phyloP scores from a whole-genome alignment of 2,888 invertebrate species.

The Synanthedon vespiformis region DNA sequence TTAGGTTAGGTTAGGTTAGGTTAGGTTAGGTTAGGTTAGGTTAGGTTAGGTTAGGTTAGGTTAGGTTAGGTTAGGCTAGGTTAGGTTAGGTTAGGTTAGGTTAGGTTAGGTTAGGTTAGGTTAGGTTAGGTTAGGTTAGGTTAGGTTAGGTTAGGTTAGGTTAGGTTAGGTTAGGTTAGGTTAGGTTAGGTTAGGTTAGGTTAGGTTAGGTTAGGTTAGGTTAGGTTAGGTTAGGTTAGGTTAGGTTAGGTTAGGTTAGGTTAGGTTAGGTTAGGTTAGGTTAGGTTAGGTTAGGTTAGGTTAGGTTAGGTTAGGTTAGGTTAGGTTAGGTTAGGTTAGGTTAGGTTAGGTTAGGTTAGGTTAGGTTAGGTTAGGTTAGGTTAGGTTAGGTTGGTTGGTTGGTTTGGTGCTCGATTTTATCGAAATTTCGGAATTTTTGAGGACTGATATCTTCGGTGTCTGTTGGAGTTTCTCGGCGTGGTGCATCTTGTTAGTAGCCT shows the following conservation, averaged over 20 bases:
- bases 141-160: slow-evolving; percentile 11
- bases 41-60: slow-evolving; percentile 1
- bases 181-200: slow-evolving; percentile 13
- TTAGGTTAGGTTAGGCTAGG: background rate
- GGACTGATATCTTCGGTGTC: too few relatives aligned
- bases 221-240: slow-evolving; percentile 12
- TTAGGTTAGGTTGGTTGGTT: slow-evolving; percentile 1
- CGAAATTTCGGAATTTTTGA: too few relatives aligned
- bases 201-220: slow-evolving; percentile 9
- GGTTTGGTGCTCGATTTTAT: too few relatives aligned
- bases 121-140: slow-evolving; percentile 9
- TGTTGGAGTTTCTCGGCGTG: too few relatives aligned
- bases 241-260: slow-evolving; percentile 5
- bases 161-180: slow-evolving; percentile 8
- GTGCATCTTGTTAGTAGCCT: too few relatives aligned
- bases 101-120: slow-evolving; percentile 8
- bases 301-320: background rate
- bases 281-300: background rate
- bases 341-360: slow-evolving; percentile 1
- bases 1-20: slow-evolving; percentile 6
- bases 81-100: slow-evolving; percentile 2
- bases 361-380: slow-evolving; percentile 2
- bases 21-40: slow-evolving; percentile 6
- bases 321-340: background rate
- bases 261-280: slow-evolving; percentile 1